Conservation (phyloP, 2,113 vertebrate genomes). For the Grus americana region DNA sequence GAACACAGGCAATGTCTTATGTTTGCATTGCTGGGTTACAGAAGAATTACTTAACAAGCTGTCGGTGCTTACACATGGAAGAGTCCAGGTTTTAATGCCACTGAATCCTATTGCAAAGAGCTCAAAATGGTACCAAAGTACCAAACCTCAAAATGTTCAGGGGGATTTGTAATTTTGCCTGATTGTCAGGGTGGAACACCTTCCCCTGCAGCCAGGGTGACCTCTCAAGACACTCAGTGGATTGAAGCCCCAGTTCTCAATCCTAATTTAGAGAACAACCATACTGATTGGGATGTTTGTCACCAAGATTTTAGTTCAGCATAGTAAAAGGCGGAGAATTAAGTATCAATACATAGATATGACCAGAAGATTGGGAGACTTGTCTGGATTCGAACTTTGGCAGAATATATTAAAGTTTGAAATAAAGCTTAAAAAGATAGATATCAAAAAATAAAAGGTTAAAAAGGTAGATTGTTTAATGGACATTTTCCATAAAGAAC, state of each 20-base stretch:
- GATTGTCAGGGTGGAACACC: accelerated
- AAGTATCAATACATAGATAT: background rate
- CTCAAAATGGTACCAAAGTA: background rate
- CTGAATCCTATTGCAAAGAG: background rate
- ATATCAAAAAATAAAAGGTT: background rate
- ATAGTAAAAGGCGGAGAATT: background rate
- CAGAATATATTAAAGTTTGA: background rate
- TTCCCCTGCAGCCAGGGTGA: background rate
- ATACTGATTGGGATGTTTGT: background rate
- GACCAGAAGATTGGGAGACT: background rate
- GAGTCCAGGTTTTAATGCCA: background rate
- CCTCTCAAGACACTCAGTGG: background rate
- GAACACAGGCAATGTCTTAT: background rate
- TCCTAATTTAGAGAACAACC: background rate
- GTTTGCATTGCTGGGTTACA: background rate
- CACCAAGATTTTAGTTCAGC: background rate
- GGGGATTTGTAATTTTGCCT: background rate
- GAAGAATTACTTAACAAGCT: background rate
- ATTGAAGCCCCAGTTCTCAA: background rate
- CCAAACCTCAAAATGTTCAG: background rate
- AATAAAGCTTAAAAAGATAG: background rate
- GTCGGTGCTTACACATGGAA: background rate
- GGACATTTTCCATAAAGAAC: background rate
- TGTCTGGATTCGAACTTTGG: background rate
- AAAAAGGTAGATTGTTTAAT: background rate